Evolutionary conservation across 2,797 vertebrate genomes (phyloP).

Genomic region (Pseudochirops corinnae): DNA sequence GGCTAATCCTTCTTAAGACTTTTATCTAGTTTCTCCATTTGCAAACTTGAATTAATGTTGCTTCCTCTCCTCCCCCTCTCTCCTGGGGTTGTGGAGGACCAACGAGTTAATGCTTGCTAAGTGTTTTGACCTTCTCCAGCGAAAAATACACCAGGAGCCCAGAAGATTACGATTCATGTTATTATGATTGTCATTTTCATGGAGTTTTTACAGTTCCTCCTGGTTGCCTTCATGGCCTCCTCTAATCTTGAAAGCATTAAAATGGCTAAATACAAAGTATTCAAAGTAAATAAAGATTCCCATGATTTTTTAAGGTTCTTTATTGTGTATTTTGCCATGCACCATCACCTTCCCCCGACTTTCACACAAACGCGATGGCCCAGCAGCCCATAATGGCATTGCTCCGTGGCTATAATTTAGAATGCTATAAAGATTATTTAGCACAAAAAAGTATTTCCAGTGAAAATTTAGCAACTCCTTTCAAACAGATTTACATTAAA

Average conservation of each 20-base stretch:
- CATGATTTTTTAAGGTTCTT: slow-evolving; percentile 77
- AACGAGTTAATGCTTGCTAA: slow-evolving; percentile 61
- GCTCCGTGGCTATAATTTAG: slow-evolving; percentile 79
- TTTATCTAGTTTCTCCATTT: slow-evolving; percentile 13
- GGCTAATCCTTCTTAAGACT: slow-evolving; percentile 59
- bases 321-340: slow-evolving; percentile 79
- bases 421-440: slow-evolving; percentile 79
- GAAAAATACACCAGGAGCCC: slow-evolving; percentile 43
- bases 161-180: slow-evolving; percentile 32
- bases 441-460: slow-evolving; percentile 78
- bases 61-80: background rate
- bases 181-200: slow-evolving; percentile 73
- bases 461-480: slow-evolving; percentile 80
- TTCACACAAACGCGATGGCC: slow-evolving; percentile 73
- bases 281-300: slow-evolving; percentile 79
- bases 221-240: slow-evolving; percentile 69
- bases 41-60: slow-evolving; percentile 21
- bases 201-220: slow-evolving; percentile 68
- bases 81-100: slow-evolving; percentile 24
- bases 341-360: slow-evolving; percentile 77
- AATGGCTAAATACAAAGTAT: slow-evolving; percentile 76
- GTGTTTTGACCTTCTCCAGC: slow-evolving; percentile 72
- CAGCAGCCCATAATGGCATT: slow-evolving; percentile 78
- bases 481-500: slow-evolving; percentile 78
- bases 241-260: slow-evolving; percentile 75